Conservation (phyloP, 1,140 invertebrate genomes). For the Metopolophium dirhodum region DNA sequence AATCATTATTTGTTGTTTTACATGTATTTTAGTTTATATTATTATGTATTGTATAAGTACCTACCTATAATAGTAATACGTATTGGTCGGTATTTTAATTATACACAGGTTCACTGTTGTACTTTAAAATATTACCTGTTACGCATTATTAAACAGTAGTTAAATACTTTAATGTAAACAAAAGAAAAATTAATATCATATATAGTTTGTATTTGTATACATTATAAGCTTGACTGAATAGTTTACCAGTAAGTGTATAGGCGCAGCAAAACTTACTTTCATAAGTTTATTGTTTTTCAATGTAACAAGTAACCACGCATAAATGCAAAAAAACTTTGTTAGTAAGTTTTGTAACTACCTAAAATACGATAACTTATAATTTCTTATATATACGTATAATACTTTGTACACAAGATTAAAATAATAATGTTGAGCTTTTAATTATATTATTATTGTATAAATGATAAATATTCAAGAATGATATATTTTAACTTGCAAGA, state of each 20-base stretch:
- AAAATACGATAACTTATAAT: not conserved
- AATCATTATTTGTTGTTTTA: too few relatives aligned
- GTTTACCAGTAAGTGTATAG: not conserved
- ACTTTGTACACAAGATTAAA: not conserved
- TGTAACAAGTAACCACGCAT: not conserved
- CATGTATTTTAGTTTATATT: too few relatives aligned
- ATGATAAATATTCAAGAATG: not conserved
- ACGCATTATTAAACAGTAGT: not conserved
- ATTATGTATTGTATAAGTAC: not conserved
- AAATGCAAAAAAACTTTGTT: not conserved
- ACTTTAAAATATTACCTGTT: not conserved
- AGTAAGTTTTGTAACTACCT: not conserved
- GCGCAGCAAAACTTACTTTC: not conserved
- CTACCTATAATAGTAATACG: not conserved
- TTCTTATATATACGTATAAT: too few relatives aligned
- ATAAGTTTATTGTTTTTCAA: conserved; percentile 2
- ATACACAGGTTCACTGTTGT: not conserved
- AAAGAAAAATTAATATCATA: not conserved
- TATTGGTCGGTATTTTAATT: not conserved
- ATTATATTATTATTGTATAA: not conserved
- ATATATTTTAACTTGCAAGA: not conserved
- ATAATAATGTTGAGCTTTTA: not conserved
- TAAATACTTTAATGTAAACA: not conserved
- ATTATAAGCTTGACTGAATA: not conserved
- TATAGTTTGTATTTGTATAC: not conserved